Base-by-base conservation (phyloP, 2,797 vertebrate species). In the Hapalemur alaotrensis region DNA sequence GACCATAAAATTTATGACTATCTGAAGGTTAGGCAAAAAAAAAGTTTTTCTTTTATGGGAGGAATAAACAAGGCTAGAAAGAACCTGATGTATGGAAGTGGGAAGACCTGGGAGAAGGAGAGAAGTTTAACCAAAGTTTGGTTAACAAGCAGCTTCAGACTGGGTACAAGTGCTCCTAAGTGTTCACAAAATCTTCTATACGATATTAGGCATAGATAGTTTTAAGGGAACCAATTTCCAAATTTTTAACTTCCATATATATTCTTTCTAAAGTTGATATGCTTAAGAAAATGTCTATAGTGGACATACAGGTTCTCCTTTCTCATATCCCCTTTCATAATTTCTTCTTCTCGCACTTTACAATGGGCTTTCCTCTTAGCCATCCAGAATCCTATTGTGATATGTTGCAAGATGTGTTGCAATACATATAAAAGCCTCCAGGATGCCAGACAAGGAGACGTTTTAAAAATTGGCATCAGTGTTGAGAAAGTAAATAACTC, bases 211-310 rank as follows among this genome's bases (percentile, higher is more conserved):
- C 50, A 79, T 14, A 50, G n/a, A 78, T 52, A 78, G 50, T 79
- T 79, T 54, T 54, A 79, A 79, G 50, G 50, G 76, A 54, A 38
- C 76, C 76, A 54, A 7, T 54, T 38, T 54, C 50, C 50, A 79
- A 38, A 54, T 38, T 38, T 22, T 54, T 79, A 38, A 79, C 76
- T 35, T 92, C 20, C 63, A 17, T 52, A 3, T 50, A 6, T 88
- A 41, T 76, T 92, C 35, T 93, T 93, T 92, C 32, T 95, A 46
- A 88, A 90, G 35, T 86, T 83, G 50, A 57, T 85, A 50, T n/a
- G 38, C 46, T 50, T 63, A 88, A 75, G 70, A 93, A 75, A 93
- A 79, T 83, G 43, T 63, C 75, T 63, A 1, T 79, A 80, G 54
- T 81, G 13, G 73, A 83, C 57, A 65, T 65, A 50, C 7, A 95